Conservation (phyloP, 64 coral and sea anemone species). For the Pachyseris speciosa region DNA sequence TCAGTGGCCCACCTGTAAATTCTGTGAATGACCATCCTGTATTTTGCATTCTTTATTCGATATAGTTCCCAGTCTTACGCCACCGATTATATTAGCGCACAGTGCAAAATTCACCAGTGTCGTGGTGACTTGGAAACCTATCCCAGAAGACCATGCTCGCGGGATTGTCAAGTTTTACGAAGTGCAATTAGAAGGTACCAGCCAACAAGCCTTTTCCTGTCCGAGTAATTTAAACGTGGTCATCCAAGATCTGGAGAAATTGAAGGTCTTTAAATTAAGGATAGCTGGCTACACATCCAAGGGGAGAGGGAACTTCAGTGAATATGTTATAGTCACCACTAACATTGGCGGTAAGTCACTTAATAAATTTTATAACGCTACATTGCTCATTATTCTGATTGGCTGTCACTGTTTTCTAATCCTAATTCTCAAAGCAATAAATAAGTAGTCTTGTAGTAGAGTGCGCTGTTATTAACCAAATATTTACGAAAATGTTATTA, state of each 20-base stretch:
- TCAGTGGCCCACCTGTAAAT: too few relatives aligned
- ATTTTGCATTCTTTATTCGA: background rate
- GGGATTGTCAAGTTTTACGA: background rate
- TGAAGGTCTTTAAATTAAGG: background rate
- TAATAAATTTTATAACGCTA: background rate
- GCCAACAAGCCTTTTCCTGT: background rate
- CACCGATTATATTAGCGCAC: conserved; percentile 51
- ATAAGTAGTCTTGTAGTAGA: too few relatives aligned
- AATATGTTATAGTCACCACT: background rate
- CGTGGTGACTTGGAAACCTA: conserved; percentile 58
- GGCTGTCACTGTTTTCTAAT: too few relatives aligned
- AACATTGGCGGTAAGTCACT: background rate
- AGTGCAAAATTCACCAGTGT: conserved; percentile 68
- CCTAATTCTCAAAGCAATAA: too few relatives aligned
- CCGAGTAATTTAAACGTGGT: background rate
- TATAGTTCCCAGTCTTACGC: conserved; percentile 63
- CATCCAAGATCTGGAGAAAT: background rate
- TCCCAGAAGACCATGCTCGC: background rate
- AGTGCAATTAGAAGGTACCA: background rate
- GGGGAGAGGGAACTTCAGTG: background rate
- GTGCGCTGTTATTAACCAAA: too few relatives aligned
- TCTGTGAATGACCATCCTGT: background rate
- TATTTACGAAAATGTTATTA: too few relatives aligned
- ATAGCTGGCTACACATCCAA: conserved; percentile 5
- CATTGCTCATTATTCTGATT: too few relatives aligned